Conservation (phyloP, 2,797 vertebrate genomes). For the Taenioides sp. region DNA sequence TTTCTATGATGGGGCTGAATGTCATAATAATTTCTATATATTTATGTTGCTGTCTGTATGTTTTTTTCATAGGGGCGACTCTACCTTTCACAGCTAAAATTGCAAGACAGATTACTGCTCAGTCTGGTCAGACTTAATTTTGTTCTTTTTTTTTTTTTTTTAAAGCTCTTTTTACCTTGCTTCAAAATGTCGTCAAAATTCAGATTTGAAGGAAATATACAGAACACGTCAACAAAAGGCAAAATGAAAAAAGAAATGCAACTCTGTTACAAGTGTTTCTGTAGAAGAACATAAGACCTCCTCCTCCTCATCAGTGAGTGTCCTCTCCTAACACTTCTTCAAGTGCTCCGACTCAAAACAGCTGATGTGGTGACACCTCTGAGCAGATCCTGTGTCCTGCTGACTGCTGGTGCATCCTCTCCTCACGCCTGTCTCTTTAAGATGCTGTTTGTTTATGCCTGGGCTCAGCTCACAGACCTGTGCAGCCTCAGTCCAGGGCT, state of each 20-base stretch:
- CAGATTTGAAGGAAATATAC: no score
- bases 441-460: conserved; percentile 75
- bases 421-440: conserved; percentile 78
- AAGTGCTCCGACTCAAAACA: background rate
- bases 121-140: background rate
- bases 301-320: background rate
- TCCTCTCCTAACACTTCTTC: background rate
- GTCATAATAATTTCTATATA: background rate
- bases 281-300: background rate
- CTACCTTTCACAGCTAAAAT: background rate
- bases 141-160: background rate
- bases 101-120: background rate
- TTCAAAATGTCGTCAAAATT: background rate
- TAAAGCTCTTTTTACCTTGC: background rate
- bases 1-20: background rate
- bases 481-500: conserved; percentile 73
- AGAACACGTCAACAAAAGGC: background rate
- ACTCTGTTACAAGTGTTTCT: background rate
- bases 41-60: background rate
- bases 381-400: conserved; percentile 31
- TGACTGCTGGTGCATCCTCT: conserved; percentile 48
- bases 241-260: background rate
- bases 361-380: background rate
- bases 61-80: background rate
- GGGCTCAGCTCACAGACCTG: conserved; percentile 71